A percentile compares a stretch with the other conserved stretches of the same genome.
These are phyloP conservation scores for Habrosyne pyritoides DNA, from an alignment of 2,888 invertebrate genomes.

Conservation along the genomic window DNA sequence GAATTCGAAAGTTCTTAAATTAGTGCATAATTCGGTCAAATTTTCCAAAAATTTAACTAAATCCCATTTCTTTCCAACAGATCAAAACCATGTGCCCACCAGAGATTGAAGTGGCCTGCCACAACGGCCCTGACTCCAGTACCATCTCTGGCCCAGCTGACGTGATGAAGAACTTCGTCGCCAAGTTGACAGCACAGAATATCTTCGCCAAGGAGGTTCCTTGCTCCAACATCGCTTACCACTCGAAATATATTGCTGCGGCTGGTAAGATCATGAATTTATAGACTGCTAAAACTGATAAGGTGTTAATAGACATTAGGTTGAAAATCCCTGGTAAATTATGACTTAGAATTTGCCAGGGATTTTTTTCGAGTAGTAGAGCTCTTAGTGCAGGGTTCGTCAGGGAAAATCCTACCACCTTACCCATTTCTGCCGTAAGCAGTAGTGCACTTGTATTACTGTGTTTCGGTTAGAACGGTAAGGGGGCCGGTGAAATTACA, in stretches of 20 bases:
- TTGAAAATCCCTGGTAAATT: no score
- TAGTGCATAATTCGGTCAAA: constrained; percentile 6
- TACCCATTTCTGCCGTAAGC: no score
- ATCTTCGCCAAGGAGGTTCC: constrained; percentile 93
- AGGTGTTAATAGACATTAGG: no score
- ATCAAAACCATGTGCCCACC: constrained; percentile 87
- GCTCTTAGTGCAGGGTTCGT: no score
- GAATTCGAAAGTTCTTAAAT: no score
- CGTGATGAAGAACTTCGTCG: constrained; percentile 86
- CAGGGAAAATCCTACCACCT: no score
- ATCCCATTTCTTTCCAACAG: constrained; percentile 37
- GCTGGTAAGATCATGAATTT: constrained; percentile 71
- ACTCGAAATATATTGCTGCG: constrained; percentile 91
- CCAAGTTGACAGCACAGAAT: constrained; percentile 86
- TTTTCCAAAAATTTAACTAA: no score
- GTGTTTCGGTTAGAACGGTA: no score
- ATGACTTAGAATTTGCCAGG: no score
- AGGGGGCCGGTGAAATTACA: no score
- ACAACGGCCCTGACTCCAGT: constrained; percentile 92
- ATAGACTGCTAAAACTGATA: neutral
- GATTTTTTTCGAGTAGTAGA: no score
- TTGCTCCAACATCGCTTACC: constrained; percentile 95
- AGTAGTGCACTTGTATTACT: no score
- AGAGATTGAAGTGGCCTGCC: constrained; percentile 93
- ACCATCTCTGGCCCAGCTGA: constrained; percentile 95